Base-by-base conservation (phyloP, 2,113 vertebrate species). In the Phylloscopus whistleri region DNA sequence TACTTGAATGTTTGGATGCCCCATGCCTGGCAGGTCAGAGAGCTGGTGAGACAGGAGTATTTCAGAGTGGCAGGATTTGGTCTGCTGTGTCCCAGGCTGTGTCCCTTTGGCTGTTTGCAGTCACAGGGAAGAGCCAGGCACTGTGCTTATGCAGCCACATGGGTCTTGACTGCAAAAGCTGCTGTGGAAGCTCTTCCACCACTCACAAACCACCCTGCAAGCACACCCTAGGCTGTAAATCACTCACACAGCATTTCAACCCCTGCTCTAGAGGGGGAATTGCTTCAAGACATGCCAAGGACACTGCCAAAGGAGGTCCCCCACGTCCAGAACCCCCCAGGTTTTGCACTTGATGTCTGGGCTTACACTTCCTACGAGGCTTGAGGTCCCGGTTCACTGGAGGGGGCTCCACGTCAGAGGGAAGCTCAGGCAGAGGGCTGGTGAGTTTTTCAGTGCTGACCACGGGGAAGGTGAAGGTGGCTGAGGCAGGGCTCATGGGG, bases 361-460 rank as follows among this genome's bases (percentile, higher is more conserved):
- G 16, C 98, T 98, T 97, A 99, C 99, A 94, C 98, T 98, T 99
- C 92, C 98, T 98, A 3, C 98, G 98, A 70, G 99, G 99, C 89
- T 99, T 99, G 73, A 99, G 99, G 87, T 99, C 98, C 58, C 99
- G 98, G 92, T 99, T 99, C 84, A 99, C 98, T 0, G 99, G 99
- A 20, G 99, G 99, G 5, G 99, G 99, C 35, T 98, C 98, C 87
- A 99, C 43, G 43, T 99, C 98, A 0, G 60, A 97, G 56, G 98
- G 97, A 17, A 98, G 98, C 52, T 98, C 97, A 2, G 97, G 97
- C 59, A 95, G 92, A 0, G 98, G 96, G 77, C 96, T 97, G 18
- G 97, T 81, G 75, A 98, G 84, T 53, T 97, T 97, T 41, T 98
- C 98, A 15, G 95, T 90, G 52, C 90, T 98, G 82, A 93, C 76